These are phyloP conservation scores for Polylopha cassiicola DNA, from an alignment of 2,888 invertebrate species.

Conservation along the genomic window DNA sequence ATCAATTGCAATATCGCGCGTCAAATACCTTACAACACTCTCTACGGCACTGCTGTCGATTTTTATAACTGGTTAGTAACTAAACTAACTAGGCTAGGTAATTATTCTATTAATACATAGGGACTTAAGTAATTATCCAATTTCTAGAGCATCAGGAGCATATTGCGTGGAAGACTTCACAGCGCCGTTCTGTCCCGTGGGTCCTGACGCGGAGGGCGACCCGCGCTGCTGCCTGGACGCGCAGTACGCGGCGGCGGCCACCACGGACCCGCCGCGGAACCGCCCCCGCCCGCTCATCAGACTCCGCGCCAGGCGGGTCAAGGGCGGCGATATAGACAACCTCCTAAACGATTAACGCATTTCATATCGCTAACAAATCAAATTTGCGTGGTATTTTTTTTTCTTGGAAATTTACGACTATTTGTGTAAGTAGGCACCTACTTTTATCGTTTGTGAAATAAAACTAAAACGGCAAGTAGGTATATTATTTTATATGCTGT, in stretches of 20 bases:
- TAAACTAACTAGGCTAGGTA: too few relatives aligned
- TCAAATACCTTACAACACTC: too few relatives aligned
- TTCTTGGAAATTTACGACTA: too few relatives aligned
- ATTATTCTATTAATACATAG: not conserved
- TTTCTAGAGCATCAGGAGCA: constrained; percentile 79
- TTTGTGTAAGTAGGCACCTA: too few relatives aligned
- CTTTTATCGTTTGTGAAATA: too few relatives aligned
- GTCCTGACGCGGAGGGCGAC: constrained; percentile 80
- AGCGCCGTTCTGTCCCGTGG: constrained; percentile 84
- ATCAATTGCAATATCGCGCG: too few relatives aligned
- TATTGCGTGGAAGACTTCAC: constrained; percentile 81
- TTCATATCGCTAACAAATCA: too few relatives aligned
- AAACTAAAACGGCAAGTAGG: too few relatives aligned
- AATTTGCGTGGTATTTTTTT: too few relatives aligned
- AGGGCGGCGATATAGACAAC: constrained; percentile 23
- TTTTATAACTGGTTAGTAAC: too few relatives aligned
- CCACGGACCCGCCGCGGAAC: constrained; percentile 52
- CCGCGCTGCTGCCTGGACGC: constrained; percentile 80
- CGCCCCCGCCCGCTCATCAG: constrained; percentile 49
- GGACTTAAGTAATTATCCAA: constrained; percentile 3
- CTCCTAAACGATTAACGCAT: constrained; percentile 11
- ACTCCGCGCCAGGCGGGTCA: constrained; percentile 37
- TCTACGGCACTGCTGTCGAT: too few relatives aligned
- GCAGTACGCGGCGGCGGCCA: constrained; percentile 59
- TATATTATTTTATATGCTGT: too few relatives aligned